Base-by-base conservation (phyloP, 2,113 vertebrate species). In the Poeciliopsis retropinna region DNA sequence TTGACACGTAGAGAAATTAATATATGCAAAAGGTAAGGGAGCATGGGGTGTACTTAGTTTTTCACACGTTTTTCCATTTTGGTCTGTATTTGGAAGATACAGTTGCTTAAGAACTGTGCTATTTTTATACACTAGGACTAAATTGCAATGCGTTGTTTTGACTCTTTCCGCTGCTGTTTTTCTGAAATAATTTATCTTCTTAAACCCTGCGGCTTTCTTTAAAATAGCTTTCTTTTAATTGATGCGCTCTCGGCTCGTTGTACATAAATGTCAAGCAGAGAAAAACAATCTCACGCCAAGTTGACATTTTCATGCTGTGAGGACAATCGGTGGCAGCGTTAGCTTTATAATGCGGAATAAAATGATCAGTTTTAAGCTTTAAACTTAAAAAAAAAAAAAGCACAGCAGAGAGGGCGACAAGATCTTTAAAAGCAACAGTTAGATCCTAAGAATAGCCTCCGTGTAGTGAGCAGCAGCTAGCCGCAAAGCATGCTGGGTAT, bases 391-490 rank as follows among this genome's bases (percentile, higher is more conserved):
- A 37, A 37, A 3, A 64, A 47, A 11, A 22, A 19, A 34, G 28
- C 67, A 72, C n/a, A 77, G 72, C 31, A 64, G 75, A 11, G 63
- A 41, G 72, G 77, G 64, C 31, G 54, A 41, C 31, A n/a, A 60
- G 47, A 3, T 71, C 57, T 37, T 74, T 31, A 44, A 64, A 79
- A 5, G 25, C 32, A 61, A 54, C 22, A 67, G 57, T 63, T 72
- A 64, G 44, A 73, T 0, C 25, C 17, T 17, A 75, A 79, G 67
- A 82, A 88, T 82, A 27, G 60, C 81, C 29, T 65, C 65, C 69
- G 74, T 76, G 44, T 51, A 75, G 79, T 73, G 79, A 79, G 75
- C 73, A 86, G 65, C 79, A 80, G 63, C 28, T 27, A 73, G 80
- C 61, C 70, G 68, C 67, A 73, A 6, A 62, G 64, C 82, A 88